Conservation (phyloP, 2,888 invertebrate species). For the Antitype chi region DNA sequence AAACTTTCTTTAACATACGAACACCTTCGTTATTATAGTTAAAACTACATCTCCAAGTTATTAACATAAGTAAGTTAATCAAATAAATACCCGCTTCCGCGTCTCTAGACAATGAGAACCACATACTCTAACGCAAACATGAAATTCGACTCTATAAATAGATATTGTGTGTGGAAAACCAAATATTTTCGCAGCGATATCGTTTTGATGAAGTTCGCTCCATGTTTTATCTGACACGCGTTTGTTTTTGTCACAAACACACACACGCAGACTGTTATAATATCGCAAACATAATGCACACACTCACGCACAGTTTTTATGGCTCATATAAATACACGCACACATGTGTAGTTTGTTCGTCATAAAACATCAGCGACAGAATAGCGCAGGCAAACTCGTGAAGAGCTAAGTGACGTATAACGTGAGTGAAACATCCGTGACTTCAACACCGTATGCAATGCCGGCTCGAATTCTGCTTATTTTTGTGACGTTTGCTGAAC, state of each 20-base stretch:
- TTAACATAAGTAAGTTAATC: neutral
- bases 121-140: conserved; percentile 65
- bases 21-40: neutral
- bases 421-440: conserved; percentile 10
- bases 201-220: conserved; percentile 67
- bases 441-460: conserved; percentile 12
- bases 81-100: conserved; percentile 11
- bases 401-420: conserved; percentile 33
- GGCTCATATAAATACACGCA: conserved; percentile 11
- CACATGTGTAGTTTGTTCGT: conserved; percentile 26
- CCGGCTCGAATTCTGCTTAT: conserved; percentile 30
- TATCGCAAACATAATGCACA: conserved; percentile 16
- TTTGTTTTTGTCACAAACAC: conserved; percentile 62
- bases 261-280: conserved; percentile 29
- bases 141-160: conserved; percentile 69
- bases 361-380: conserved; percentile 46
- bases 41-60: neutral
- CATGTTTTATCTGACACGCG: conserved; percentile 62
- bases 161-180: conserved; percentile 69
- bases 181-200: conserved; percentile 68
- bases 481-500: conserved; percentile 23
- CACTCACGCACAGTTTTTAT: conserved; percentile 27
- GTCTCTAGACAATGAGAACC: neutral
- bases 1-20: neutral
- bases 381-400: conserved; percentile 46